A percentile compares a stretch with the other conserved stretches of the same genome.
Conservation (phyloP, 2,888 invertebrate genomes). For the Ephialtes manifestator region DNA sequence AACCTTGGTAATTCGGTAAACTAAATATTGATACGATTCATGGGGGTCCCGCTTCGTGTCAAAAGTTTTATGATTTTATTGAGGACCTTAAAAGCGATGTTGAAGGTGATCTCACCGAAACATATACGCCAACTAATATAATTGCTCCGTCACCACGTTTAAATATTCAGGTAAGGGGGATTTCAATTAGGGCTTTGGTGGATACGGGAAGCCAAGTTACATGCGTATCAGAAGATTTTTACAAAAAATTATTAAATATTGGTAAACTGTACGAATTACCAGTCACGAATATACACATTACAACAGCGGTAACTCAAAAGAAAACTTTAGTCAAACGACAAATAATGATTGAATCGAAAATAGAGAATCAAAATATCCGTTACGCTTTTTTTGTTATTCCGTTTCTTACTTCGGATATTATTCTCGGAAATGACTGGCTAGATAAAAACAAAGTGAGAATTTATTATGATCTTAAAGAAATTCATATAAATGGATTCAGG, state of each 20-base stretch:
- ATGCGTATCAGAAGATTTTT: constrained; percentile 62
- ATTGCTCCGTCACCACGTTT: too few relatives aligned
- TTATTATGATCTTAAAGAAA: constrained; percentile 40
- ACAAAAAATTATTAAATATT: constrained; percentile 65
- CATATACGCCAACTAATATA: too few relatives aligned
- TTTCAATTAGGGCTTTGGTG: too few relatives aligned
- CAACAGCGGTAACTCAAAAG: constrained; percentile 62
- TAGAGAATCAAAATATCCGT: background rate
- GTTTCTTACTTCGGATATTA: constrained; percentile 54
- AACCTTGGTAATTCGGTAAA: constrained; percentile 35
- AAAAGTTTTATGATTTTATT: too few relatives aligned
- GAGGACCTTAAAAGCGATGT: too few relatives aligned
- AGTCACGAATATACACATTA: constrained; percentile 52
- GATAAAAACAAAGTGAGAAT: constrained; percentile 51
- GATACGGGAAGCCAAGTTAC: too few relatives aligned
- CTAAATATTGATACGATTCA: too few relatives aligned
- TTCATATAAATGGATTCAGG: too few relatives aligned
- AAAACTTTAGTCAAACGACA: constrained; percentile 54
- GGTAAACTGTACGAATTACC: constrained; percentile 40
- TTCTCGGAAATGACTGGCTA: constrained; percentile 70
- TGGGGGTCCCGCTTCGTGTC: too few relatives aligned
- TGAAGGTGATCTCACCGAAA: too few relatives aligned
- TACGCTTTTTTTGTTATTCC: constrained; percentile 53
- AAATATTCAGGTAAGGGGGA: too few relatives aligned
- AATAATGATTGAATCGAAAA: constrained; percentile 66